Evolutionary conservation across 1,140 invertebrate genomes (phyloP), one percentile per base, ranked within the genome.

Genomic region (Diachasma alloeum): DNA sequence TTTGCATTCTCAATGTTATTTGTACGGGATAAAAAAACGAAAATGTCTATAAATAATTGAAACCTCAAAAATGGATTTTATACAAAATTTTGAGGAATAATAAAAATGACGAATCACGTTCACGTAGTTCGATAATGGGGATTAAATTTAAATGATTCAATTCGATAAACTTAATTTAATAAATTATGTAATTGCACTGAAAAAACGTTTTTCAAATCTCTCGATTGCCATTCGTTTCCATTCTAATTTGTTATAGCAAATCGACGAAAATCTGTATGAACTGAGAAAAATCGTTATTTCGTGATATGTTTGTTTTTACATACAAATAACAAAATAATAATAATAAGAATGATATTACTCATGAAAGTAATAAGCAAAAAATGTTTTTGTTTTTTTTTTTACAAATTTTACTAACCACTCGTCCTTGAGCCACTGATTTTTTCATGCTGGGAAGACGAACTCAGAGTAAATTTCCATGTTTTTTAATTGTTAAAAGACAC

Each of bases 101-200:
- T 63, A 63, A 63, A 31, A 63, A 6, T 63, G 9, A 19, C 24
- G 59, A 63, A 63, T 63, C 15, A 19, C 48, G n/a, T 9, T 56
- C 48, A 56, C 4, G 59, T 31, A 63, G 22, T 63, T 63, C 9
- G 59, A 31, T 15, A 19, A 53, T 53, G 48, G 4, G 10, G 10
- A 26, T 9, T 63, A 26, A 63, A 26, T 63, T 63, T 26, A 26
- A 63, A 26, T 31, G 22, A 63, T 63, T 26, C 8, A 59, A 63
- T 63, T 31, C 19, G 19, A 31, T 63, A 31, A 31, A 63, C 24
- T 63, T 63, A 63, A 63, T 26, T 26, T 31, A 31, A 63, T 63
- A 63, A 63, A 63, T 53, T 63, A 63, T 63, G n/a, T 63, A 63
- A 63, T 63, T 63, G 59, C 59, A 63, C 59, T 63, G 59, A 63